Evolutionary conservation across 2,113 vertebrate genomes (phyloP).

Genomic region (Poeciliopsis prolifica): DNA sequence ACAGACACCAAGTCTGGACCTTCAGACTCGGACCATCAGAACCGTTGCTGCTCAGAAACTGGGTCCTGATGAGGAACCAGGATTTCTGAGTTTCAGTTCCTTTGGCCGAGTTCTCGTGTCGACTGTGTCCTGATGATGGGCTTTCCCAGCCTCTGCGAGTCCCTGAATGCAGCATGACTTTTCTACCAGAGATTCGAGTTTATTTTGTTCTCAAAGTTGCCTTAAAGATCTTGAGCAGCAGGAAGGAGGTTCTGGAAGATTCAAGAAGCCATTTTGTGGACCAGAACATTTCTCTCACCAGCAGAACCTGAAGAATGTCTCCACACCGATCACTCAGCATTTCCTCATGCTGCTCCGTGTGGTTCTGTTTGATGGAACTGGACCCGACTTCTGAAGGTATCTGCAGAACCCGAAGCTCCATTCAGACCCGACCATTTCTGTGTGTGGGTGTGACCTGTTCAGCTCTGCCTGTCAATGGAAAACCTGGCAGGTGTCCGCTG

Average conservation of each 20-base stretch:
- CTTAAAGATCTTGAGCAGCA: conserved; percentile 62
- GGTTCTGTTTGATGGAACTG: not conserved
- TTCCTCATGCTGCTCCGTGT: conserved; percentile 28
- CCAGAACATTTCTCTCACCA: conserved; percentile 68
- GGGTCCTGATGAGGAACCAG: no score
- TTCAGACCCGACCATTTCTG: not conserved
- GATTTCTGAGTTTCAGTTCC: no score
- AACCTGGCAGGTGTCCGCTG: no score
- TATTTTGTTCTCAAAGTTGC: conserved; percentile 52
- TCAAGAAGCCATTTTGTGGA: conserved; percentile 65
- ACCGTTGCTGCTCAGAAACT: no score
- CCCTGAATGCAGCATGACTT: conserved; percentile 70
- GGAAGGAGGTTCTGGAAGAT: conserved; percentile 2
- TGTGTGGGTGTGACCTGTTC: no score
- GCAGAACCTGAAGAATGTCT: conserved; percentile 69
- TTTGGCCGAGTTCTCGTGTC: no score
- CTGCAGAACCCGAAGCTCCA: not conserved
- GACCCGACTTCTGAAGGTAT: not conserved
- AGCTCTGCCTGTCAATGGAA: not conserved
- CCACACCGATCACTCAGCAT: conserved; percentile 18
- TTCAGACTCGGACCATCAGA: no score
- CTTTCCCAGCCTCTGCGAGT: conserved; percentile 36
- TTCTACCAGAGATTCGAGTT: conserved; percentile 58
- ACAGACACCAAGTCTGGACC: no score
- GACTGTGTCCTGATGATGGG: not conserved